Evolutionary conservation across 2,797 vertebrate species (phyloP).

Genomic region (Notolabrus celidotus): DNA sequence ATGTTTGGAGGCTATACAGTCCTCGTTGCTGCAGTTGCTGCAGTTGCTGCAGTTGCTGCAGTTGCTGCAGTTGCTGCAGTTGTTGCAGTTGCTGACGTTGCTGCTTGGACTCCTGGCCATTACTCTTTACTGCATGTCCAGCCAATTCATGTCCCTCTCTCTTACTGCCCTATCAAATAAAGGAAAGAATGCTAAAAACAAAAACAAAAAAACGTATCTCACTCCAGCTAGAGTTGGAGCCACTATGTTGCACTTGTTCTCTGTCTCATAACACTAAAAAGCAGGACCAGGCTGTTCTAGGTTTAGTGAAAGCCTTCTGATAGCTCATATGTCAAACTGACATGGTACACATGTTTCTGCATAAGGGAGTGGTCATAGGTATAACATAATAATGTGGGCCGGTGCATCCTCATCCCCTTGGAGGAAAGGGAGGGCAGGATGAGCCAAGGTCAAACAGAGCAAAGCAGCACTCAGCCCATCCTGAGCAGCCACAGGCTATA

Average conservation of each 20-base stretch:
- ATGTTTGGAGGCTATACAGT: no score
- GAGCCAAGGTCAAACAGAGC: constrained; percentile 76
- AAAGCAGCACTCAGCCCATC: constrained; percentile 71
- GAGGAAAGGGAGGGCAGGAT: constrained; percentile 58
- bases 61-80: no score
- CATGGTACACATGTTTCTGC: constrained; percentile 1
- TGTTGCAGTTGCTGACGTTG: no score
- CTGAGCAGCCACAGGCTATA: constrained; percentile 75
- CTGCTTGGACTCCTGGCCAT: no score
- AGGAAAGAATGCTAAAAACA: no score
- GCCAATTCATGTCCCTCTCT: no score
- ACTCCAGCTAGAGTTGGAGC: no score
- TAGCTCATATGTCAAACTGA: not conserved
- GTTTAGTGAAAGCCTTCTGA: not conserved
- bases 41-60: no score
- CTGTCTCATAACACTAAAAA: not conserved
- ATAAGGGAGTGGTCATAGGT: not conserved
- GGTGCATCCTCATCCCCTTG: constrained; percentile 48
- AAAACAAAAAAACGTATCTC: no score
- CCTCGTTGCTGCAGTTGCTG: no score
- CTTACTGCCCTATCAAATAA: no score
- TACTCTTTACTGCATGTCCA: no score
- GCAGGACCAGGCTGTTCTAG: not conserved
- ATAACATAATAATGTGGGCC: constrained; percentile 1
- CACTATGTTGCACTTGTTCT: not conserved